Percentiles rank a stretch among this genome's conserved stretches.
Evolutionary conservation across 1,140 invertebrate genomes (phyloP).

Genomic region (Phocides pigmalion): DNA sequence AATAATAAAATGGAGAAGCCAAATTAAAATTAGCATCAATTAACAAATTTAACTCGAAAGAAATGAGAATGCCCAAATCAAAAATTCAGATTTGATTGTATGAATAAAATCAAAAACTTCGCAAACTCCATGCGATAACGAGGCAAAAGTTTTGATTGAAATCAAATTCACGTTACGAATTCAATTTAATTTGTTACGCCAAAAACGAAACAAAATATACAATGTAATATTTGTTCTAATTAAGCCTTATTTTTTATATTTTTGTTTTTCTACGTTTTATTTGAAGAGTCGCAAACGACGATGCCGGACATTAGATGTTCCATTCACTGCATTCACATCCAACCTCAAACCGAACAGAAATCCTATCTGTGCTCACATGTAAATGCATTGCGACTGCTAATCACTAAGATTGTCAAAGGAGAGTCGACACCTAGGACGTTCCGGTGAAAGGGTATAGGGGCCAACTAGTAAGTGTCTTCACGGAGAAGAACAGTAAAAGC

Average conservation of each 20-base stretch:
- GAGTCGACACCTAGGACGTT: too few relatives aligned
- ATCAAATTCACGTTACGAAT: constrained; percentile 44
- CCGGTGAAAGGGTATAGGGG: too few relatives aligned
- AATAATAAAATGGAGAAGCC: too few relatives aligned
- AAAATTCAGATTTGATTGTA: constrained; percentile 45
- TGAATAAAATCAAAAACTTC: constrained; percentile 44
- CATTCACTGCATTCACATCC: too few relatives aligned
- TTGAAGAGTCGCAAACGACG: too few relatives aligned
- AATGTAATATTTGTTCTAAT: constrained; percentile 5
- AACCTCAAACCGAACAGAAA: too few relatives aligned
- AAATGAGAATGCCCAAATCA: constrained; percentile 34
- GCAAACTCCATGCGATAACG: constrained; percentile 45
- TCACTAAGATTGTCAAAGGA: too few relatives aligned
- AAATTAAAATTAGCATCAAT: constrained; percentile 25
- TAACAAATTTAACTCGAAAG: constrained; percentile 15
- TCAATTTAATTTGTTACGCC: constrained; percentile 34
- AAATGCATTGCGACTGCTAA: too few relatives aligned
- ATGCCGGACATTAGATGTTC: too few relatives aligned
- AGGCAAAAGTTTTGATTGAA: constrained; percentile 47
- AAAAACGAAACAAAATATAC: constrained; percentile 9
- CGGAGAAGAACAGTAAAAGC: too few relatives aligned
- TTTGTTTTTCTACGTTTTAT: neutral
- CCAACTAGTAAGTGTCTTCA: too few relatives aligned
- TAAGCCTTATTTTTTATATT: neutral
- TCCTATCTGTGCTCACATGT: too few relatives aligned